These are phyloP conservation scores for Thalpophila matura DNA, from an alignment of 2,888 invertebrate species.

Conservation along the genomic window DNA sequence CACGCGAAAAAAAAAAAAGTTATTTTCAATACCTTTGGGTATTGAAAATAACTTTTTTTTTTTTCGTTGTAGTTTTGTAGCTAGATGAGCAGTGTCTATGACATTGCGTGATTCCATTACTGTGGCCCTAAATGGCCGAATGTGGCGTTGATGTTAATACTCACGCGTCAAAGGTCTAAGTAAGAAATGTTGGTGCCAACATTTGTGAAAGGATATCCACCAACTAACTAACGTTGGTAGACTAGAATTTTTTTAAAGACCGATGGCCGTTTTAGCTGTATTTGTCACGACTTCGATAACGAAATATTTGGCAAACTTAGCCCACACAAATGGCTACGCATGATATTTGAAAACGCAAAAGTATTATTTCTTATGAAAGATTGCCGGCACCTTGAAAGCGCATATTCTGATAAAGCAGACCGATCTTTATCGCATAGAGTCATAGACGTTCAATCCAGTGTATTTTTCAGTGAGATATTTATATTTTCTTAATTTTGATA, in stretches of 20 bases:
- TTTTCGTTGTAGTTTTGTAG: slow-evolving; percentile 46
- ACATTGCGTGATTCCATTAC: slow-evolving; percentile 36
- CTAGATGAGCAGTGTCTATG: slow-evolving; percentile 33
- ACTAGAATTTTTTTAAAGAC: not conserved
- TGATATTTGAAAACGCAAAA: slow-evolving; percentile 28
- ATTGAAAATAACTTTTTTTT: slow-evolving; percentile 27
- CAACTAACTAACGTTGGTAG: not conserved
- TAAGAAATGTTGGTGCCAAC: slow-evolving; percentile 14
- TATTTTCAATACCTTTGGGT: too few species aligned
- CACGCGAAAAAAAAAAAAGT: too few species aligned
- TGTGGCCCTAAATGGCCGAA: slow-evolving; percentile 12
- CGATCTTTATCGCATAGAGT: not conserved
- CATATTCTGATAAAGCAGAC: slow-evolving; percentile 26
- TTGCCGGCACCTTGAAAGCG: slow-evolving; percentile 24
- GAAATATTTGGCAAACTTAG: not conserved
- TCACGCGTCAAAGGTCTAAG: slow-evolving; percentile 17
- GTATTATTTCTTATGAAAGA: slow-evolving; percentile 55
- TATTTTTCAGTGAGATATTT: slow-evolving; percentile 61
- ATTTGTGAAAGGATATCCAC: slow-evolving; percentile 4
- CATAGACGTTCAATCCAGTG: slow-evolving; percentile 41
- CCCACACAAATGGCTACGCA: slow-evolving; percentile 1
- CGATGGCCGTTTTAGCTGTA: not conserved
- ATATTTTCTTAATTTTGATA: slow-evolving; percentile 54
- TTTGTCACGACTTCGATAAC: not conserved
- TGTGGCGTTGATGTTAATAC: slow-evolving; percentile 34